Base-by-base conservation (phyloP, 2,888 invertebrate genomes). In the Alloscopus bannaensis region DNA sequence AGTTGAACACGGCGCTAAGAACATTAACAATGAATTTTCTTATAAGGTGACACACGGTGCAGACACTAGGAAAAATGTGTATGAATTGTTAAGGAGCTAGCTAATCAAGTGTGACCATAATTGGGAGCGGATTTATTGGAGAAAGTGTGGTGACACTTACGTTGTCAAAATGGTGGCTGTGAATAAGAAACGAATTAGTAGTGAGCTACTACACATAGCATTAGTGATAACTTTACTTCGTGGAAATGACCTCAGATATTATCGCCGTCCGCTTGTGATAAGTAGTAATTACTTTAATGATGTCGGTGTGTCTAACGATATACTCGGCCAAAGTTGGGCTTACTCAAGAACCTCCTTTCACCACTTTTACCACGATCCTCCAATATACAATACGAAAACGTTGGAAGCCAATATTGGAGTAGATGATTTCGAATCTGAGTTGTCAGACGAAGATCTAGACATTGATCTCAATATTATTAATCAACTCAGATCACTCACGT, bases 171-270 rank as follows among this genome's bases (percentile, higher is more conserved):
- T 82, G 82, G 80, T 76, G 52, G 65, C 69, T 18, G 16, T 66
- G n/a, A 80, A 77, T n/a, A 84, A 84, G 64, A 81, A 82, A 71
- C 42, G 82, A 28, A 85, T 85, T 24, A 83, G 84, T 11, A 83
- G 81, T 18, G 83, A 84, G 59, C 47, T 85, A 65, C 62, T 85
- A 8, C 85, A 85, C n/a, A 81, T 84, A 45, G 85, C 85, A n/a
- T 28, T 85, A 20, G 82, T 85, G 20, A 77, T 85, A n/a, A 73
- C 84, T 40, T 80, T 84, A 16, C 52, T 85, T n/a, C 72, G 83
- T 24, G 84, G 82, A 20, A 81, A 82, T 55, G 57, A 80, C 42
- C 72, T 75, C 22, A 65, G 80, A 26, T 72, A 28, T 26, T 62
- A 65, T 18, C 36, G 70, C 4, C 64, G 79, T 31, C 47, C 79